Conservation (phyloP, 2,113 vertebrate species). For the Alouatta palliata region DNA sequence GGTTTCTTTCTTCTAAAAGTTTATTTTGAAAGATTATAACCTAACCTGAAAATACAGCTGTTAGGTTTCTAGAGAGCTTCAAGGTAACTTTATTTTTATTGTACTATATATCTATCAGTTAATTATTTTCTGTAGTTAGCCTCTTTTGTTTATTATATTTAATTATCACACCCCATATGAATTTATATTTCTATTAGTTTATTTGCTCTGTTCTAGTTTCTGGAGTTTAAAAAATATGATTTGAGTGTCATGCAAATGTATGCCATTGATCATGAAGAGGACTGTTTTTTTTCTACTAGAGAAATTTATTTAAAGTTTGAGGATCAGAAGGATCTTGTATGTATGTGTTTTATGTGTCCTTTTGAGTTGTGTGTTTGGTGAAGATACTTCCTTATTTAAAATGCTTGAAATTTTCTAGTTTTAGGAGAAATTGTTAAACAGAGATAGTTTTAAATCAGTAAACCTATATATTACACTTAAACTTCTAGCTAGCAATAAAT, state of each 20-base stretch:
- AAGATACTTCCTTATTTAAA: conserved; percentile 13
- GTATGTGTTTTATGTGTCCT: background rate
- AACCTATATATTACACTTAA: conserved; percentile 31
- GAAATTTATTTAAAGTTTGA: background rate
- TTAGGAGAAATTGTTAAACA: conserved; percentile 4
- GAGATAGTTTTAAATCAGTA: conserved; percentile 14
- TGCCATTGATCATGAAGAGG: background rate
- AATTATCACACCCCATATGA: background rate
- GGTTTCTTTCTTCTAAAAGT: background rate
- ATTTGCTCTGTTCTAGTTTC: background rate
- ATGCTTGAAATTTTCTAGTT: conserved; percentile 23
- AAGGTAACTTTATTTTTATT: conserved; percentile 40
- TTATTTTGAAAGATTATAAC: conserved; percentile 3
- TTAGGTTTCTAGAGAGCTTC: background rate
- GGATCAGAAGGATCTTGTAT: background rate
- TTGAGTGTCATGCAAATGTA: background rate
- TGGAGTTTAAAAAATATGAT: background rate
- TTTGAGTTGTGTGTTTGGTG: conserved; percentile 45
- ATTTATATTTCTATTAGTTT: background rate
- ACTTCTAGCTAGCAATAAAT: background rate
- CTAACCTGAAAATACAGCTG: background rate
- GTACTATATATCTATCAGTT: background rate
- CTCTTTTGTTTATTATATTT: background rate
- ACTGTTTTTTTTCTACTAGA: background rate
- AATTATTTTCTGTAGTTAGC: background rate